These are phyloP conservation scores for Dicroscelio sp. DNA, from an alignment of 2,888 invertebrate genomes.

Conservation along the genomic window DNA sequence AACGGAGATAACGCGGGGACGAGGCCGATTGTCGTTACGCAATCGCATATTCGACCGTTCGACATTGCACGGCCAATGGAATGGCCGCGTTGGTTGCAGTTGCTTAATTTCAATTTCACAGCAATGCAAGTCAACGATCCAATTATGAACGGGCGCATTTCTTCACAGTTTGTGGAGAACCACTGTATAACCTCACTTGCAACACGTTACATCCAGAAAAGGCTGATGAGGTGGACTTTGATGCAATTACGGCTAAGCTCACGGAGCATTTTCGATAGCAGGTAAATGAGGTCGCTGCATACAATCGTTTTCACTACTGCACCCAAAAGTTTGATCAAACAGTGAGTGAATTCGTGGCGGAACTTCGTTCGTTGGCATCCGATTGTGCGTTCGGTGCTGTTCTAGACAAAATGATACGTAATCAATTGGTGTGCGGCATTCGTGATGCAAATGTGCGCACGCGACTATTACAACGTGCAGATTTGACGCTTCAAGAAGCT, in stretches of 20 bases:
- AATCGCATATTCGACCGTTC: slow-evolving; percentile 18
- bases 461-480: not conserved
- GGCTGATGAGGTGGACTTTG: not conserved
- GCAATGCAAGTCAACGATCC: not conserved
- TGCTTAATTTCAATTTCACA: slow-evolving; percentile 2
- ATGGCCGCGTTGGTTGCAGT: not conserved
- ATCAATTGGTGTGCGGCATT: not conserved
- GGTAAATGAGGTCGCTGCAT: slow-evolving; percentile 2
- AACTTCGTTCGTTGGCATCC: not conserved
- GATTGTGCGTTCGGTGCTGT: not conserved
- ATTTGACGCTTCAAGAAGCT: not conserved
- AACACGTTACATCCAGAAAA: not conserved
- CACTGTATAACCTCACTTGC: not conserved
- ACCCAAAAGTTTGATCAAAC: not conserved
- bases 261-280: not conserved
- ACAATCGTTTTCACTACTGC: slow-evolving; percentile 3
- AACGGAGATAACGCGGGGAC: no score
- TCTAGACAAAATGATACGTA: slow-evolving; percentile 9
- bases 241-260: not conserved
- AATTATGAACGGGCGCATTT: no score
- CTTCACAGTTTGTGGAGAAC: no score
- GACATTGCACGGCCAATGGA: not conserved
- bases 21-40: no score
- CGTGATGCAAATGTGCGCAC: not conserved
- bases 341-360: not conserved